These are phyloP conservation scores for Eulacestoma nigropectus DNA, from an alignment of 2,113 vertebrate genomes.

Conservation along the genomic window DNA sequence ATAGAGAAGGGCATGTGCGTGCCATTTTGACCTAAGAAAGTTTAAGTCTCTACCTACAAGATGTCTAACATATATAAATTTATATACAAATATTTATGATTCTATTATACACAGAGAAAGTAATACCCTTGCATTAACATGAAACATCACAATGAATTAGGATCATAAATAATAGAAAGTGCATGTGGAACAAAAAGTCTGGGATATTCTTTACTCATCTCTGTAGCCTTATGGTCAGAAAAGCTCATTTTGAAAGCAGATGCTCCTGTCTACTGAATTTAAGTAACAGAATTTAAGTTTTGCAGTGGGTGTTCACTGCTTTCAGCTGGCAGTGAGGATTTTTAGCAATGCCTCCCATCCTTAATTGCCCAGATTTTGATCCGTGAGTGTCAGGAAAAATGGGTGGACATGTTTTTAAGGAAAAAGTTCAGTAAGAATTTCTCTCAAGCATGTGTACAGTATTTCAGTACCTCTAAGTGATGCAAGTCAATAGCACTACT, in stretches of 20 bases:
- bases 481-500: not conserved
- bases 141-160: not conserved
- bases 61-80: not conserved
- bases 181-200: not conserved
- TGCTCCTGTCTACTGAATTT: not conserved
- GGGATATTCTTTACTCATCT: not conserved
- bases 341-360: not conserved
- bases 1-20: not conserved
- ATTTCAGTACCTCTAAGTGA: not conserved
- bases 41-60: not conserved
- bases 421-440: not conserved
- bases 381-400: fast-evolving
- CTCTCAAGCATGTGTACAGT: not conserved
- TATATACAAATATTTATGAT: not conserved
- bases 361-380: not conserved
- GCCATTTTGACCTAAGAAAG: not conserved
- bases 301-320: not conserved
- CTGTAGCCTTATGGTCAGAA: not conserved
- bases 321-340: not conserved
- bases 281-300: not conserved
- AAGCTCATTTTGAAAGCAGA: not conserved
- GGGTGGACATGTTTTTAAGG: not conserved
- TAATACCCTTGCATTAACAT: not conserved
- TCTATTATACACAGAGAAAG: not conserved
- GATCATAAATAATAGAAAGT: not conserved